Evolutionary conservation across 2,888 invertebrate species (phyloP).

Genomic region (Drosophila peninsularis): DNA sequence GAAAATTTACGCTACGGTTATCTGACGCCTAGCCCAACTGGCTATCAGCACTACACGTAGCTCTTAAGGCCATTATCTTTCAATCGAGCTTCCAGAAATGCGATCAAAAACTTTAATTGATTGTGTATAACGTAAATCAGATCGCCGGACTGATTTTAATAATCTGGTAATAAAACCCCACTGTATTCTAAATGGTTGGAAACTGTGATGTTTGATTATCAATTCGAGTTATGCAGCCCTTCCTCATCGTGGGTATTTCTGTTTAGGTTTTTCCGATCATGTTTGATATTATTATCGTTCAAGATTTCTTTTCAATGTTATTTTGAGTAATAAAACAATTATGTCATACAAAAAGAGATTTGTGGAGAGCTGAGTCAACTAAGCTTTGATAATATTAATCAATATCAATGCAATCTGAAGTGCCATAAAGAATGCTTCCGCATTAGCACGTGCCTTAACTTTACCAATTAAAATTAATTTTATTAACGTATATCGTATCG

Average conservation of each 20-base stretch:
- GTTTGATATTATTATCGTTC: background rate
- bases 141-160: background rate
- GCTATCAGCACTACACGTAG: background rate
- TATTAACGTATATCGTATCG: background rate
- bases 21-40: background rate
- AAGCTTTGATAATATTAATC: background rate
- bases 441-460: background rate
- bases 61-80: background rate
- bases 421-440: background rate
- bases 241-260: background rate
- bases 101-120: background rate
- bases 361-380: background rate
- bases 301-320: background rate
- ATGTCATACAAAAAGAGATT: background rate
- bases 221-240: background rate
- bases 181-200: background rate
- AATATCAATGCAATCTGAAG: conserved; percentile 1
- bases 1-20: conserved; percentile 1
- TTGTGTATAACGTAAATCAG: background rate
- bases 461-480: background rate
- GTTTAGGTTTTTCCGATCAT: background rate
- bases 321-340: background rate
- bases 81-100: background rate
- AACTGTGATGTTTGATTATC: background rate
- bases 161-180: background rate